Evolutionary conservation across 1,140 invertebrate genomes (phyloP), one percentile per base, ranked within the genome.

Genomic region (Brachionus manjavacas): DNA sequence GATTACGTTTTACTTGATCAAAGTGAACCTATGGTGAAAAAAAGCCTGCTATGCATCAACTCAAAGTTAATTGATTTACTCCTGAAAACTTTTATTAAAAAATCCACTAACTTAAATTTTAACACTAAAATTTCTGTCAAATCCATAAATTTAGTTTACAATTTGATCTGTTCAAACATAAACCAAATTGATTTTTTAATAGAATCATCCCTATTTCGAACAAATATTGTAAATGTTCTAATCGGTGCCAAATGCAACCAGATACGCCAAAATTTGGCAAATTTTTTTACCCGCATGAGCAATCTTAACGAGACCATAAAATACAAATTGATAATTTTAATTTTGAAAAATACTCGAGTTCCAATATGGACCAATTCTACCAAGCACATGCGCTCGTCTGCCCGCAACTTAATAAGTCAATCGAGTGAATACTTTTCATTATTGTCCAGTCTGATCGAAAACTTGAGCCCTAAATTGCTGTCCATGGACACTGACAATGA

Each of bases 351-450:
- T 84, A 90, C 91, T 78, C 89, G 89, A n/a, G 88, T 92, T n/a
- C 91, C 91, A 4, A 88, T 91, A 84, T 92, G 91, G 91, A 90
- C 91, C 20, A 87, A 91, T 4, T 91, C 91, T 4, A 88, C 88
- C 70, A 87, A 87, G 28, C 39, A 39, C 20, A 88, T 90, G 8
- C 86, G 91, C 31, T 89, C 90, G 11, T 88, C 90, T 79, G 91
- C 88, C 83, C 90, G 91, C 78, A 89, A 88, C 88, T 89, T 85
- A 85, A 85, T 85, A 72, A 3, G 1, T 55, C 91, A 91, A 85
- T 91, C 91, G 85, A 87, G 87, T 9, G 89, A 91, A 86, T 92
- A 91, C 86, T 91, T 92, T 89, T 89, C 91, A 83, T 87, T 92
- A 23, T 85, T 89, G 23, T 91, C 90, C 86, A 86, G 87, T 85